Evolutionary conservation across 1,140 invertebrate species (phyloP).

Genomic region (Chionoecetes opilio): DNA sequence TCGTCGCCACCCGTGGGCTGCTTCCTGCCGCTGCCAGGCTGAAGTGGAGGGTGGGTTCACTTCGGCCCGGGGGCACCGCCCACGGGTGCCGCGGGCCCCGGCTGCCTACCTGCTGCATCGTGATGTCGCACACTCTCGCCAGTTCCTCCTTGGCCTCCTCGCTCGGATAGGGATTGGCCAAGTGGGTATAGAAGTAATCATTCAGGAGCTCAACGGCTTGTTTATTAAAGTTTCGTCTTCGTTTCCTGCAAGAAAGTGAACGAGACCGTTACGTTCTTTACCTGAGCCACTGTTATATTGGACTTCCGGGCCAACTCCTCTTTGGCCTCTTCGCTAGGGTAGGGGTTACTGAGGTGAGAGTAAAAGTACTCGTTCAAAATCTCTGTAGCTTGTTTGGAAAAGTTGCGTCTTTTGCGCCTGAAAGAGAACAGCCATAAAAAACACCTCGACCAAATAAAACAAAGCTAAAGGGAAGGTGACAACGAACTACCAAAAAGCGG

Average conservation of each 20-base stretch:
- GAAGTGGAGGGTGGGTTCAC: not conserved
- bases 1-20: constrained; percentile 71
- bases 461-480: constrained; percentile 77
- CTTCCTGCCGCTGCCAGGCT: constrained; percentile 1
- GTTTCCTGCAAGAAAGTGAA: constrained; percentile 89
- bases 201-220: constrained; percentile 99
- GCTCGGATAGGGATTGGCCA: constrained; percentile 99
- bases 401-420: constrained; percentile 88
- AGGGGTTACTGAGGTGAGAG: constrained; percentile 88
- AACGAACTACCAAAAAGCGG: constrained; percentile 79
- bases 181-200: constrained; percentile 99
- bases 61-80: constrained; percentile 46
- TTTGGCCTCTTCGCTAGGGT: constrained; percentile 89
- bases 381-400: constrained; percentile 89
- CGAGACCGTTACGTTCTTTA: constrained; percentile 82
- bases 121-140: constrained; percentile 99
- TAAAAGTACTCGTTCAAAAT: constrained; percentile 89
- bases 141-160: constrained; percentile 99
- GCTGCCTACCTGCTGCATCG: constrained; percentile 93
- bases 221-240: constrained; percentile 99
- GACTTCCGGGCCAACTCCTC: constrained; percentile 89
- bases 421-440: constrained; percentile 84
- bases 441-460: constrained; percentile 79
- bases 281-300: constrained; percentile 89
- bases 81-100: constrained; percentile 67